Conservation (phyloP, 2,113 vertebrate species). For the Pleuronectes platessa region DNA sequence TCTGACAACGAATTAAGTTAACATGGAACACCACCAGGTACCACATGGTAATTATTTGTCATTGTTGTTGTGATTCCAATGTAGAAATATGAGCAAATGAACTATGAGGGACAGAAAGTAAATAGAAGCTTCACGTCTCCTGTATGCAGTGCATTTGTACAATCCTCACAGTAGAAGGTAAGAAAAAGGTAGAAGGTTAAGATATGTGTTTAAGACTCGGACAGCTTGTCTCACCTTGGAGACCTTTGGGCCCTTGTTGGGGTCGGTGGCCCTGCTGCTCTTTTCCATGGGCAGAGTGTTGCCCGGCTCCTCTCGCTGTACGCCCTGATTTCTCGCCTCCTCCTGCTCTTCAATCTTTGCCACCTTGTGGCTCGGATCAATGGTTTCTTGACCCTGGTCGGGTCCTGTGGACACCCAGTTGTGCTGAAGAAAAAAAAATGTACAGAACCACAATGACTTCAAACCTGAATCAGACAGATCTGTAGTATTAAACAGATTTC, state of each 20-base stretch:
- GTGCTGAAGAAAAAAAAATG: constrained; percentile 79
- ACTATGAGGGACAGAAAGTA: too few relatives aligned
- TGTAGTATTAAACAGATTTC: too few relatives aligned
- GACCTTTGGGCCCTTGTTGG: constrained; percentile 97
- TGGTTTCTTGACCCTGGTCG: constrained; percentile 96
- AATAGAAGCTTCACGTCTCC: neutral
- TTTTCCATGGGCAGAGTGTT: constrained; percentile 97
- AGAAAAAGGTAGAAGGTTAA: too few relatives aligned
- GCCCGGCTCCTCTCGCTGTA: constrained; percentile 93
- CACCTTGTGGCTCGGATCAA: constrained; percentile 98
- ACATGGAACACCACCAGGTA: too few relatives aligned
- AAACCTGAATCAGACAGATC: too few relatives aligned
- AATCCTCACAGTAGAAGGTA: neutral
- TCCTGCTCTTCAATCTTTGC: constrained; percentile 98
- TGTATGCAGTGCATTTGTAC: neutral
- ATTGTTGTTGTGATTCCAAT: too few relatives aligned
- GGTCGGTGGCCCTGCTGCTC: constrained; percentile 96
- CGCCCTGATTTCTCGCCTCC: constrained; percentile 87
- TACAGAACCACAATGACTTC: too few relatives aligned
- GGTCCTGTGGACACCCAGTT: constrained; percentile 96
- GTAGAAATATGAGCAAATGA: too few relatives aligned
- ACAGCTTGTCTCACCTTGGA: constrained; percentile 89
- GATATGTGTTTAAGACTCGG: too few relatives aligned
- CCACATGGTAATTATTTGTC: too few relatives aligned
- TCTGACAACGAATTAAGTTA: too few relatives aligned